A percentile compares a stretch with the other conserved stretches of the same genome.
These are phyloP conservation scores for Harpegnathos saltator DNA, from an alignment of 1,140 invertebrate genomes.

Conservation along the genomic window DNA sequence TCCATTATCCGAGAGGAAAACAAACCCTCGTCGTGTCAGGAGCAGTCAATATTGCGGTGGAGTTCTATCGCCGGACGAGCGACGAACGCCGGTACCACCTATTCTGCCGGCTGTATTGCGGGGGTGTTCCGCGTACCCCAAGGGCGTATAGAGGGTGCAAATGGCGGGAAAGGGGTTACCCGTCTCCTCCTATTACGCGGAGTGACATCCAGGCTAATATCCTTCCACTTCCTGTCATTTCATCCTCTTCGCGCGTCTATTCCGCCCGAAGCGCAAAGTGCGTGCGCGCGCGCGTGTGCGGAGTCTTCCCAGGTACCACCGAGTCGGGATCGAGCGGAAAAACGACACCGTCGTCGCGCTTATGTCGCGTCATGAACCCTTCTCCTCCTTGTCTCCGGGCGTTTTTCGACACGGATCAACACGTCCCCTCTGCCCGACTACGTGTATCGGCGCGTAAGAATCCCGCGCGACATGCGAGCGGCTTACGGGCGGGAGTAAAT, in stretches of 20 bases:
- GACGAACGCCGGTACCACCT: conserved; percentile 50
- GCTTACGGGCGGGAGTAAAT: no score
- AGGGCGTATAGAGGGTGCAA: conserved; percentile 62
- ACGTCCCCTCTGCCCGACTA: no score
- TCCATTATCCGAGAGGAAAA: conserved; percentile 54
- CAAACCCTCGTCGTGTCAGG: conserved; percentile 37
- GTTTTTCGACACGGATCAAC: background rate
- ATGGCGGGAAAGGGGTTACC: conserved; percentile 54
- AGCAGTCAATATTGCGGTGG: conserved; percentile 63
- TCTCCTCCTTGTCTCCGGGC: background rate
- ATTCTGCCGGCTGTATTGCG: conserved; percentile 35
- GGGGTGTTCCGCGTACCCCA: conserved; percentile 66
- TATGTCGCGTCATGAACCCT: conserved; percentile 26
- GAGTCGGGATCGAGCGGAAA: conserved; percentile 26
- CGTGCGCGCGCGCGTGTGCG: conserved; percentile 27
- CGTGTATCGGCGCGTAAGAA: background rate
- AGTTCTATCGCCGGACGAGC: conserved; percentile 62
- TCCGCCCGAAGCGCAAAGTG: conserved; percentile 32
- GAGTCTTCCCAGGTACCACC: no score
- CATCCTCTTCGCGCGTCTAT: conserved; percentile 68
- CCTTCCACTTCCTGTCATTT: conserved; percentile 81
- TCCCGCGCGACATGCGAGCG: background rate
- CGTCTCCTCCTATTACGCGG: conserved; percentile 73
- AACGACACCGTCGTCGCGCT: conserved; percentile 65
- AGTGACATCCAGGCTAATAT: conserved; percentile 82